Conservation (phyloP, 1,140 invertebrate species). For the Saccostrea cuccullata region DNA sequence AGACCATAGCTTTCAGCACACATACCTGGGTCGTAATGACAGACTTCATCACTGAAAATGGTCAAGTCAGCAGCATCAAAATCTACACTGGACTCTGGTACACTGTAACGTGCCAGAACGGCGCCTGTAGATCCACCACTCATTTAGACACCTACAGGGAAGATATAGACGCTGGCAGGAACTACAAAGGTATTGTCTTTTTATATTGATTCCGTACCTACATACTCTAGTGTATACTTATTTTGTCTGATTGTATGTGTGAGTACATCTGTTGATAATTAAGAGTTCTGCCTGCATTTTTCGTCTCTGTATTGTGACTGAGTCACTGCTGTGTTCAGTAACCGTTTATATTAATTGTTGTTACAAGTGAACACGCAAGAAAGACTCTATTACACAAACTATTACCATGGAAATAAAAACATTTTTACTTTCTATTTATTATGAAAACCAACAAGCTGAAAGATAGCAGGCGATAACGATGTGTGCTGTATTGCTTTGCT, state of each 20-base stretch:
- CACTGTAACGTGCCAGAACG: not conserved
- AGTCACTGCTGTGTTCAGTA: not conserved
- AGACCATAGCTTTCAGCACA: constrained; percentile 7
- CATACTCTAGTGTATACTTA: not conserved
- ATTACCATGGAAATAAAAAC: not conserved
- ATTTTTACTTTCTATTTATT: constrained; percentile 2
- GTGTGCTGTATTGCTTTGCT: not conserved
- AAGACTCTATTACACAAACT: not conserved
- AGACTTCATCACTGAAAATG: not conserved
- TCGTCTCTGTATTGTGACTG: not conserved
- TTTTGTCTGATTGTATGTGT: not conserved
- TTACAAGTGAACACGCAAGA: not conserved
- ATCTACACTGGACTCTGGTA: constrained; percentile 15
- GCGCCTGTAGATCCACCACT: not conserved
- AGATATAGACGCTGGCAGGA: not conserved
- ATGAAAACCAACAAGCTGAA: not conserved
- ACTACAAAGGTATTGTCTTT: not conserved
- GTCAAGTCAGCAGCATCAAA: not conserved
- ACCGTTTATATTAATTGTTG: not conserved
- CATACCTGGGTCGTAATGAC: constrained; percentile 7
- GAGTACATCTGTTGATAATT: not conserved
- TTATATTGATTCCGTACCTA: not conserved
- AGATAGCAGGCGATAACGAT: not conserved
- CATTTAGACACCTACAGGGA: not conserved
- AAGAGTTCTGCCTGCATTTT: not conserved